These are phyloP conservation scores for Carduelis carduelis DNA, from an alignment of 2,797 vertebrate species.

Conservation along the genomic window DNA sequence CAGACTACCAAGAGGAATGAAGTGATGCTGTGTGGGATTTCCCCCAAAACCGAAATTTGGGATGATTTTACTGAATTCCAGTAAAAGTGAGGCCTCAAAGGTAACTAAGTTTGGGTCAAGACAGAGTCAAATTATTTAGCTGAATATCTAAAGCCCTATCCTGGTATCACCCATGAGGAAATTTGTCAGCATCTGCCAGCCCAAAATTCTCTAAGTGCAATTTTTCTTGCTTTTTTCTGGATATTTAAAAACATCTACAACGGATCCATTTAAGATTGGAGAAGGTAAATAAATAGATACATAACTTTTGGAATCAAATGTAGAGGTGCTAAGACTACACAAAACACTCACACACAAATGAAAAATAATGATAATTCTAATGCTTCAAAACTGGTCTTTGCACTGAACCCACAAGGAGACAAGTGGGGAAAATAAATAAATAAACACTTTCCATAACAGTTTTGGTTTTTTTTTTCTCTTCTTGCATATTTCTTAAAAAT, in stretches of 20 bases:
- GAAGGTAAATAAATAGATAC: fast-evolving
- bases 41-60: neutral
- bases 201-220: fast-evolving
- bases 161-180: neutral
- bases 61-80: neutral
- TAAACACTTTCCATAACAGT: neutral
- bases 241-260: neutral
- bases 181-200: neutral
- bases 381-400: neutral
- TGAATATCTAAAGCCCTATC: neutral
- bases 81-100: neutral
- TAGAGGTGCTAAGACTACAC: neutral
- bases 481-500: neutral
- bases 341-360: neutral
- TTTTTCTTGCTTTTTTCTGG: neutral
- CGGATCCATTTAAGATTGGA: neutral
- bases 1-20: neutral
- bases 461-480: neutral
- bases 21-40: fast-evolving
- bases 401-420: fast-evolving
- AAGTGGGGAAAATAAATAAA: neutral
- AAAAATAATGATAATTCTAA: neutral
- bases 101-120: neutral
- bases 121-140: neutral
- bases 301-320: neutral